Base-by-base conservation (phyloP, 2,888 invertebrate species). In the Zonitis immaculata region DNA sequence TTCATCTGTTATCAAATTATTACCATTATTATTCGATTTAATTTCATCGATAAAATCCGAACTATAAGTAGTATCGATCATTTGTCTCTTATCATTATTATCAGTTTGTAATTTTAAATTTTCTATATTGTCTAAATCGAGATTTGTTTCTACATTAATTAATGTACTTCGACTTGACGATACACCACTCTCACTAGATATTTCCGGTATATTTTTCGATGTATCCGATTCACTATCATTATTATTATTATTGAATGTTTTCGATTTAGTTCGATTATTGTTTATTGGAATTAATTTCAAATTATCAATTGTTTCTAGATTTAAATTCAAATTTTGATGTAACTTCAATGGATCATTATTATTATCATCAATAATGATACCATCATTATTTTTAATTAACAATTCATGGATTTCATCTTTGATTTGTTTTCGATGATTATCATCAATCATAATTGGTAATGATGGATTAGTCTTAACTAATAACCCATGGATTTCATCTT, bases 151-250 rank as follows among this genome's bases (percentile, higher is more conserved):
- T 18, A 25, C 39, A 42, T 47, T 53, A 42, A 44, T 52, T 39
- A 25, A 57, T 3, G 61, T 55, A 43, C 60, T 63, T 47, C 53
- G 54, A 43, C 53, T 59, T 12, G 61, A 47, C 4, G 64, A 66
- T 16, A 60, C 54, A 9, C 62, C 64, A 56, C 69, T 70, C 60
- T 75, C 75, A 44, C 68, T 72, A 1, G 73, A 71, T 54, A 76
- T 69, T 45, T 75, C 75, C 6, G 76, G 75, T 60, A 76, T 75
- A 60, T 76, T 73, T 61, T 74, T 75, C 3, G 76, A 75, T 28
- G 76, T 76, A 61, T 76, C 76, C 5, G 75, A 75, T 58, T 73
- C 75, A 56, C 72, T 74, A 42, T 57, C 64, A 6, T 20, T 12
- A 20, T 35, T 22, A 44, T 32, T 42, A 20, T n/a, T n/a, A n/a